A percentile compares a stretch with the other conserved stretches of the same genome.
Conservation (phyloP, 2,113 vertebrate genomes). For the Regulus satrapa region DNA sequence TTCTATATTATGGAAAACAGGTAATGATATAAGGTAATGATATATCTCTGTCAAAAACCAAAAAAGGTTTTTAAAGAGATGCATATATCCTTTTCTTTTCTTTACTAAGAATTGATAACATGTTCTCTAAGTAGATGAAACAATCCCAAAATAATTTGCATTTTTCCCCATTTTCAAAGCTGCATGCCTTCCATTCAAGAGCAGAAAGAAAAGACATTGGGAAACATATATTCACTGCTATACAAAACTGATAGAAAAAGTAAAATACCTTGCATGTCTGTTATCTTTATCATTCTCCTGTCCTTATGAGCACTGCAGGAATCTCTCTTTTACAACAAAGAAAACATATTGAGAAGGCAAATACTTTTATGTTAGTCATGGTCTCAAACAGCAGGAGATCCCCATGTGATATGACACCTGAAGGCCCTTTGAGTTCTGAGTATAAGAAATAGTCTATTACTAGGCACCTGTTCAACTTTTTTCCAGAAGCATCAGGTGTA, state of each 20-base stretch:
- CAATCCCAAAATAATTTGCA: background rate
- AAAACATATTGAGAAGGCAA: constrained; percentile 39
- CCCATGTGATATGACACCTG: background rate
- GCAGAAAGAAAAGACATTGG: background rate
- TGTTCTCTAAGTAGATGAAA: background rate
- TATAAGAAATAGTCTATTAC: too few relatives aligned
- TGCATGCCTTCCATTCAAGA: background rate
- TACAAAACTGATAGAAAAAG: background rate
- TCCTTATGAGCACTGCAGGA: constrained; percentile 15
- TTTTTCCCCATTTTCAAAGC: background rate
- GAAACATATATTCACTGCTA: background rate
- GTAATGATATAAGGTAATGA: background rate
- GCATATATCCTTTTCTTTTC: background rate
- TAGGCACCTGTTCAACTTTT: constrained; percentile 13
- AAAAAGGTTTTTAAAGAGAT: background rate
- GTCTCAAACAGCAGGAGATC: constrained; percentile 37
- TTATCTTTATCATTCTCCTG: constrained; percentile 7
- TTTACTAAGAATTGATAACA: background rate
- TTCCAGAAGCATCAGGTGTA: constrained; percentile 2
- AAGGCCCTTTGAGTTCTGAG: constrained; percentile 23
- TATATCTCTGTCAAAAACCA: background rate
- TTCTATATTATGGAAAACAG: background rate
- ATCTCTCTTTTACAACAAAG: constrained; percentile 40
- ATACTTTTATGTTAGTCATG: constrained; percentile 34
- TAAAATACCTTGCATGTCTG: background rate